Conservation (phyloP, 2,888 invertebrate genomes). For the Orthosia gothica region DNA sequence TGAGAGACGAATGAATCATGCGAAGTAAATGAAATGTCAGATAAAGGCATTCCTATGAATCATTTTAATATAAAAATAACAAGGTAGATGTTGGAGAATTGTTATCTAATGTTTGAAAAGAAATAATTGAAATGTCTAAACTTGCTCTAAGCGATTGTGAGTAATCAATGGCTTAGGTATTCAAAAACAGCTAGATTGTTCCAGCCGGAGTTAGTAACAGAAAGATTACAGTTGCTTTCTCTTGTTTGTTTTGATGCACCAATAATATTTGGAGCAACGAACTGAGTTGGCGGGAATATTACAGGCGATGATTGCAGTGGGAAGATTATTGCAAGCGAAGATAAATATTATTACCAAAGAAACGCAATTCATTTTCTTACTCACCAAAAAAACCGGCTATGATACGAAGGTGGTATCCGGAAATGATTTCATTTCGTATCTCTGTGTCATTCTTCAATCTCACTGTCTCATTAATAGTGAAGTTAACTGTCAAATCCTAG, state of each 20-base stretch:
- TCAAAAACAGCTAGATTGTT: slow-evolving; percentile 29
- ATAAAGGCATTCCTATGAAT: slow-evolving; percentile 24
- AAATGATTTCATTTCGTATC: not conserved
- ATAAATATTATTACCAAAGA: slow-evolving; percentile 21
- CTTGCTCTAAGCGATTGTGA: not conserved
- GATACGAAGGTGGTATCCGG: not conserved
- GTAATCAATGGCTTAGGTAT: slow-evolving; percentile 13
- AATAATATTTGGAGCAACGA: slow-evolving; percentile 64
- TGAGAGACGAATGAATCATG: slow-evolving; percentile 38
- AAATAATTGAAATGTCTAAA: not conserved
- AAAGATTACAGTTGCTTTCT: slow-evolving; percentile 58
- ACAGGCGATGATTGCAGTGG: slow-evolving; percentile 59
- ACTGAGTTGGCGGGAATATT: slow-evolving; percentile 63
- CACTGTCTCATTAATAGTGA: too few relatives aligned
- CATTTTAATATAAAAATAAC: slow-evolving; percentile 34
- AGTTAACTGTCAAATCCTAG: too few relatives aligned
- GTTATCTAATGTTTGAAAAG: not conserved
- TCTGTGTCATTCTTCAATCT: too few relatives aligned
- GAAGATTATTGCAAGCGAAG: slow-evolving; percentile 26
- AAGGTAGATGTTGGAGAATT: slow-evolving; percentile 18
- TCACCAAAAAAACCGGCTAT: not conserved
- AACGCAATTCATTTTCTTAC: slow-evolving; percentile 3
- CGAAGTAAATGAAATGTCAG: slow-evolving; percentile 9
- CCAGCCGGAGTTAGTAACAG: slow-evolving; percentile 34
- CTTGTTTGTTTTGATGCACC: slow-evolving; percentile 58